Evolutionary conservation across 2,797 vertebrate species (phyloP).

Genomic region (Liparis tanakae): DNA sequence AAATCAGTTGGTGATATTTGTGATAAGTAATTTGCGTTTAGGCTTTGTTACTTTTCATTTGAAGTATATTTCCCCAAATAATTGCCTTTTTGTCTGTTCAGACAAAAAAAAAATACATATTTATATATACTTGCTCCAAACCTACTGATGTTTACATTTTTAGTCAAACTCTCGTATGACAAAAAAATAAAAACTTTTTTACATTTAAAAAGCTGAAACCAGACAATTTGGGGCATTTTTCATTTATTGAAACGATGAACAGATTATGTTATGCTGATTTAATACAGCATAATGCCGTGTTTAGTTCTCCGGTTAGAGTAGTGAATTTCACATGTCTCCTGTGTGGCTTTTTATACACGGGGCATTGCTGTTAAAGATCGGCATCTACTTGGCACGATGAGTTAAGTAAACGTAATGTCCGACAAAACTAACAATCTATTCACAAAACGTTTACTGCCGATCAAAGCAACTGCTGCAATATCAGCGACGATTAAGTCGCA

Average conservation of each 20-base stretch:
- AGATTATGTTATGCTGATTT: not conserved
- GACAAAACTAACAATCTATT: not conserved
- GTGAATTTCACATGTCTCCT: not conserved
- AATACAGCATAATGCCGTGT: not conserved
- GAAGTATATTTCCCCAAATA: not conserved
- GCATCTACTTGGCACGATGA: not conserved
- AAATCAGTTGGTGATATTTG: not conserved
- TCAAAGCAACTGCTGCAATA: constrained; percentile 1
- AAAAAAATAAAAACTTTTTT: not conserved
- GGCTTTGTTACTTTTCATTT: not conserved
- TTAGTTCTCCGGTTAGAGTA: not conserved
- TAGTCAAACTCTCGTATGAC: not conserved
- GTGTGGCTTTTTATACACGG: not conserved
- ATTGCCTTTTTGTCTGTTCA: not conserved
- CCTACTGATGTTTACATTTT: not conserved
- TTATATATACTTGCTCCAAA: not conserved
- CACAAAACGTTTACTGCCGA: not conserved
- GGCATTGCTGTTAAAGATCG: not conserved
- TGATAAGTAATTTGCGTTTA: not conserved
- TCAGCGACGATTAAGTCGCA: not conserved
- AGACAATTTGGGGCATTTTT: not conserved
- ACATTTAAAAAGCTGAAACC: constrained; percentile 2
- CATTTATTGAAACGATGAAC: not conserved
- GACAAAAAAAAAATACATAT: not conserved
- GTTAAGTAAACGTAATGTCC: not conserved